phyloP scores from a whole-genome alignment of 2,888 invertebrate species.

The Melieria picta region DNA sequence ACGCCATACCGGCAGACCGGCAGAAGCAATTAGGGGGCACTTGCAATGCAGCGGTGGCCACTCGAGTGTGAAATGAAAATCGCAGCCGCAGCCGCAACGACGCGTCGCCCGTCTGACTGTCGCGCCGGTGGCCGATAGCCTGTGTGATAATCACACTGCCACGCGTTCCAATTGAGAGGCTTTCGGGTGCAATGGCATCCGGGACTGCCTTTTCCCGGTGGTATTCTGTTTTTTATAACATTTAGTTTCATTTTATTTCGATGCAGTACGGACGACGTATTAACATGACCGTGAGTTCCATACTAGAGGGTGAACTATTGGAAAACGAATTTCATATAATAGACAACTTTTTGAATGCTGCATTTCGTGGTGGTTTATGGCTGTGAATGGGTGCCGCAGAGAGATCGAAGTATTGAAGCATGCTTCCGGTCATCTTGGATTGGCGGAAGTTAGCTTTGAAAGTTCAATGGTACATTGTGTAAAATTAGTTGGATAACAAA shows the following conservation, averaged over 20 bases:
- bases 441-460: too few relatives aligned
- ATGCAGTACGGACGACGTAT: too few relatives aligned
- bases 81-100: constrained; percentile 15
- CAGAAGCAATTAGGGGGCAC: constrained; percentile 28
- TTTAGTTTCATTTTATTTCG: neutral
- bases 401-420: too few relatives aligned
- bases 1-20: constrained; percentile 4
- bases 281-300: too few relatives aligned
- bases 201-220: neutral
- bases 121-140: constrained; percentile 3
- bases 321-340: too few relatives aligned
- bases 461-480: too few relatives aligned
- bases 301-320: too few relatives aligned
- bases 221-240: neutral
- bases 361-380: too few relatives aligned
- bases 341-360: too few relatives aligned
- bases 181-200: constrained; percentile 31
- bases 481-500: too few relatives aligned
- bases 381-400: too few relatives aligned
- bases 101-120: constrained; percentile 11
- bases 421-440: too few relatives aligned
- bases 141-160: constrained; percentile 1
- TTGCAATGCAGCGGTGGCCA: constrained; percentile 15
- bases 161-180: constrained; percentile 34
- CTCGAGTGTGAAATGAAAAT: constrained; percentile 29